A percentile compares a stretch with the other conserved stretches of the same genome.
These are phyloP conservation scores for Megalopta genalis DNA, from an alignment of 1,140 invertebrate species.

Conservation along the genomic window DNA sequence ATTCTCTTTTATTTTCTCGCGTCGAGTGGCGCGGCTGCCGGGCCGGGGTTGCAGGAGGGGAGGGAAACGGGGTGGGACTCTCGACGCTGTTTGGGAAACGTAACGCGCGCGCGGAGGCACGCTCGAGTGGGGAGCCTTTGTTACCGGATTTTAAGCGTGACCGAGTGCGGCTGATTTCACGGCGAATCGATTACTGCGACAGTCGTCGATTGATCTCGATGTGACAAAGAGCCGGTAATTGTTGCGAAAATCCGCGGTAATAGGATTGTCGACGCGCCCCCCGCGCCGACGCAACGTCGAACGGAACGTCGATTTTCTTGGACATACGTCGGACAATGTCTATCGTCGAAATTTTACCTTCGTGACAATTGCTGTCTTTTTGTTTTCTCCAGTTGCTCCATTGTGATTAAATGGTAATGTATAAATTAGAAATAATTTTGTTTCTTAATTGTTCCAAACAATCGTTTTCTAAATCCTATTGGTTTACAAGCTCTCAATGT, in stretches of 20 bases:
- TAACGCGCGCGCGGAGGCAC: not conserved
- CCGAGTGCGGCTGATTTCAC: constrained; percentile 26
- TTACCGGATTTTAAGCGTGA: constrained; percentile 23
- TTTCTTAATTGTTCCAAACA: too few relatives aligned
- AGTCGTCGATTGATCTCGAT: constrained; percentile 15
- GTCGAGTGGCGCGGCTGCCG: not conserved
- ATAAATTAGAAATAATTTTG: too few relatives aligned
- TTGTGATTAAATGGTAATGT: too few relatives aligned
- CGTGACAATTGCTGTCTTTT: too few relatives aligned
- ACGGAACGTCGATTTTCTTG: too few relatives aligned
- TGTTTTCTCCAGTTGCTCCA: too few relatives aligned
- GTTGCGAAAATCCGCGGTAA: not conserved
- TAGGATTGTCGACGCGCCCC: not conserved
- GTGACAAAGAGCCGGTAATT: not conserved
- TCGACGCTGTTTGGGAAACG: constrained; percentile 34
- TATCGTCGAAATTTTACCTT: too few relatives aligned
- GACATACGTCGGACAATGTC: too few relatives aligned
- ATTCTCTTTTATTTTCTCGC: constrained; percentile 4
- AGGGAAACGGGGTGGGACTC: not conserved
- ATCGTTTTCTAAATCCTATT: too few relatives aligned
- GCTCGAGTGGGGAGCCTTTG: constrained; percentile 22
- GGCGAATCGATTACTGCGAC: constrained; percentile 8
- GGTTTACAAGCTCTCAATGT: too few relatives aligned
- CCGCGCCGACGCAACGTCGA: too few relatives aligned
- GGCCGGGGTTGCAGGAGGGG: too few relatives aligned